Percentiles rank a stretch among this genome's conserved stretches.
Conservation (phyloP, 1,140 invertebrate species). For the Cherax destructor region DNA sequence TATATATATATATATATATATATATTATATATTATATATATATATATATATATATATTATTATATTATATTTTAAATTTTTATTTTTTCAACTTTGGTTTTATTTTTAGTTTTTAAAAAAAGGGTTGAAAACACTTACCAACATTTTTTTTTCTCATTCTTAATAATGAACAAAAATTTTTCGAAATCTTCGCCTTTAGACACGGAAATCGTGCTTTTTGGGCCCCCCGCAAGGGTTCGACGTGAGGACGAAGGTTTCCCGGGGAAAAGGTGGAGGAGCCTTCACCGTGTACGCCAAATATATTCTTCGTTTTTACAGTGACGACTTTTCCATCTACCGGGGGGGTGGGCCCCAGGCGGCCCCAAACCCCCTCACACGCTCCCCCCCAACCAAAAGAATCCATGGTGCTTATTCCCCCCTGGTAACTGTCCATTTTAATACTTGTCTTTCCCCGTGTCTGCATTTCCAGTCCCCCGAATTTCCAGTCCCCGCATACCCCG, state of each 20-base stretch:
- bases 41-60: too few relatives aligned
- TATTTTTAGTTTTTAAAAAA: too few relatives aligned
- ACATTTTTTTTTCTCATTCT: too few relatives aligned
- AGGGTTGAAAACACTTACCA: too few relatives aligned
- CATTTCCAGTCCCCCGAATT: too few relatives aligned
- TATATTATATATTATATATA: too few relatives aligned
- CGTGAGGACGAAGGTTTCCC: slow-evolving; percentile 18
- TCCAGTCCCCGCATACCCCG: too few relatives aligned
- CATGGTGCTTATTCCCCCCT: slow-evolving; percentile 18
- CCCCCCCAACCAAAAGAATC: slow-evolving; percentile 11
- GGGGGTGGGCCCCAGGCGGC: slow-evolving; percentile 1
- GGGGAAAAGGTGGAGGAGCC: slow-evolving; percentile 36
- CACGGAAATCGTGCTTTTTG: slow-evolving; percentile 14
- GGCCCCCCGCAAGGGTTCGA: not conserved
- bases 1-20: too few relatives aligned
- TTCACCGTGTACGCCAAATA: slow-evolving; percentile 39
- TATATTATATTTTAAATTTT: too few relatives aligned
- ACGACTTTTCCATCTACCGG: slow-evolving; percentile 13
- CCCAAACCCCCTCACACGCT: slow-evolving; percentile 15
- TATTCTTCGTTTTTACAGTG: slow-evolving; percentile 23
- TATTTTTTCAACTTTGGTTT: too few relatives aligned
- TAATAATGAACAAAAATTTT: too few relatives aligned
- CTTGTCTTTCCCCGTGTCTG: too few relatives aligned
- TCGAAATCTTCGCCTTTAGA: not conserved
- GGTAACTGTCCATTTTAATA: not conserved